These are phyloP conservation scores for Tetropium fuscum DNA, from an alignment of 2,888 invertebrate genomes.

Conservation along the genomic window DNA sequence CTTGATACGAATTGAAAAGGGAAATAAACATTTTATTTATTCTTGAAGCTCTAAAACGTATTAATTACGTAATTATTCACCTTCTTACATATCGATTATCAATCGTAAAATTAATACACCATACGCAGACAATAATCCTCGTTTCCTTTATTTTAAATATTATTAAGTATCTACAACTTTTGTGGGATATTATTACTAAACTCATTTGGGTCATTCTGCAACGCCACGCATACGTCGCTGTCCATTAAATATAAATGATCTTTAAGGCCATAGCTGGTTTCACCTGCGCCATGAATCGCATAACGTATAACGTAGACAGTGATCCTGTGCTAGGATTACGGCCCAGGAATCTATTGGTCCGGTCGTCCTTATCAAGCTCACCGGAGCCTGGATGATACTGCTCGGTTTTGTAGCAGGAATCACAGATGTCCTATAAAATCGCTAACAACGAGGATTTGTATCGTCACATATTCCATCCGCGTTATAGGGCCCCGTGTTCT, in stretches of 20 bases:
- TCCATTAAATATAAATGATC: background rate
- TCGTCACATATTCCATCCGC: conserved; percentile 57
- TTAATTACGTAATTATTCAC: too few species aligned
- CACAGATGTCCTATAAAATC: conserved; percentile 63
- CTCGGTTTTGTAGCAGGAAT: conserved; percentile 47
- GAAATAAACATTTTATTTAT: too few species aligned
- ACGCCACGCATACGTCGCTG: background rate
- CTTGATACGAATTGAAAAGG: too few species aligned
- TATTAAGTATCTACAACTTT: too few species aligned
- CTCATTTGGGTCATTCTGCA: too few species aligned
- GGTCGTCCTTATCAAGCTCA: conserved; percentile 54
- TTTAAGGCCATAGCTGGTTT: background rate
- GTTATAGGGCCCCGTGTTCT: conserved; percentile 42
- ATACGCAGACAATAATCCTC: too few species aligned
- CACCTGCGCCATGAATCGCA: background rate
- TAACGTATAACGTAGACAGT: conserved; percentile 1
- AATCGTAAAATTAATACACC: too few species aligned
- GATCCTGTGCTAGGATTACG: conserved; percentile 53
- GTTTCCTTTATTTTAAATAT: too few species aligned
- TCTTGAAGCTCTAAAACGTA: too few species aligned
- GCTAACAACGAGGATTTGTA: conserved; percentile 62
- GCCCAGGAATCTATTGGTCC: conserved; percentile 61
- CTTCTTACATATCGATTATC: too few species aligned
- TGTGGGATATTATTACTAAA: too few species aligned
- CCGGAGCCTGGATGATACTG: background rate